These are phyloP conservation scores for Phortica magna DNA, from an alignment of 2,888 invertebrate genomes.

Conservation along the genomic window DNA sequence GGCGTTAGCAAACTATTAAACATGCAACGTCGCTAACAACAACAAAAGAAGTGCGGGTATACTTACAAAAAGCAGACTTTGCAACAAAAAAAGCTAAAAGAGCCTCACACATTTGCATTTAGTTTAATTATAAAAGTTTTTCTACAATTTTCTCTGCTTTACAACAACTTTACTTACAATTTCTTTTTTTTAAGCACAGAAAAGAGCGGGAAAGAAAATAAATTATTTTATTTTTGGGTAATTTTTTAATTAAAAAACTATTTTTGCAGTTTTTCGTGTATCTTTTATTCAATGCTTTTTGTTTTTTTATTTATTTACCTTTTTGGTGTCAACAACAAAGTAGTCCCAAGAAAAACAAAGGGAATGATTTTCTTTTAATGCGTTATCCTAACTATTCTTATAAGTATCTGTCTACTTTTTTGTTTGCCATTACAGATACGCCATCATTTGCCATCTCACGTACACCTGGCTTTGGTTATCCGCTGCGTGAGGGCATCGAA, in stretches of 20 bases:
- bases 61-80: neutral
- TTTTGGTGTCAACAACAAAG: constrained; percentile 8
- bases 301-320: constrained; percentile 27
- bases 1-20: constrained; percentile 16
- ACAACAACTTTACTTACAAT: constrained; percentile 7
- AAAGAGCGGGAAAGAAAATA: constrained; percentile 17
- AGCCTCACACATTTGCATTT: constrained; percentile 65
- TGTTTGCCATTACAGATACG: constrained; percentile 83
- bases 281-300: constrained; percentile 34
- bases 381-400: neutral
- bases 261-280: constrained; percentile 58
- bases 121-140: constrained; percentile 71
- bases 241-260: constrained; percentile 72
- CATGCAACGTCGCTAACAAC: neutral
- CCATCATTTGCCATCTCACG: constrained; percentile 95
- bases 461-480: constrained; percentile 94
- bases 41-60: neutral
- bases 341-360: constrained; percentile 1
- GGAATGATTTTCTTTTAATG: constrained; percentile 13
- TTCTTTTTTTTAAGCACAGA: neutral
- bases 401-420: constrained; percentile 38
- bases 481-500: constrained; percentile 91
- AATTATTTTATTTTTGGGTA: constrained; percentile 41
- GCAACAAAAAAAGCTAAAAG: constrained; percentile 4
- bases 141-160: constrained; percentile 11